A percentile compares a stretch with the other conserved stretches of the same genome.
Conservation (phyloP, 1,140 invertebrate species). For the Centruroides sculpturatus region DNA sequence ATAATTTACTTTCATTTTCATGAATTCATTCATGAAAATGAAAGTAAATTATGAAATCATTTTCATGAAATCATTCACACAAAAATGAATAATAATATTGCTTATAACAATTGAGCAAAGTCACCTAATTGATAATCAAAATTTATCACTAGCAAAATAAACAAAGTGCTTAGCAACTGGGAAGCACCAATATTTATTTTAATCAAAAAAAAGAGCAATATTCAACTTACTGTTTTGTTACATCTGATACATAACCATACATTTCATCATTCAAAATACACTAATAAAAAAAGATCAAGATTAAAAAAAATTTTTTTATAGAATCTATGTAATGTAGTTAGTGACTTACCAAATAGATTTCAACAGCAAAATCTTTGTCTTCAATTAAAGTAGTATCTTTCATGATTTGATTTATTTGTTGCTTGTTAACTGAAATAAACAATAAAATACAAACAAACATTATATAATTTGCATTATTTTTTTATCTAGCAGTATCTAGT, state of each 20-base stretch:
- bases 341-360: constrained; percentile 53
- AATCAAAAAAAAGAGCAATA: constrained; percentile 12
- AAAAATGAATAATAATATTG: too few species aligned
- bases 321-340: background rate
- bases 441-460: constrained; percentile 15
- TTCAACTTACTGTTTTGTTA: constrained; percentile 47
- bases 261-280: constrained; percentile 55
- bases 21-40: too few species aligned
- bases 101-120: too few species aligned
- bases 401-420: constrained; percentile 40
- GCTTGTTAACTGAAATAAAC: constrained; percentile 21
- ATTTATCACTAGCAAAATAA: too few species aligned
- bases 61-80: too few species aligned
- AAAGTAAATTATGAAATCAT: too few species aligned
- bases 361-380: constrained; percentile 51
- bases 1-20: too few species aligned
- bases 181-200: background rate
- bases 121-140: too few species aligned
- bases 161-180: background rate
- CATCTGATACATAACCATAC: constrained; percentile 59
- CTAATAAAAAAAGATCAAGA: constrained; percentile 21
- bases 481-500: too few species aligned
- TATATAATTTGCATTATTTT: background rate
- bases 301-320: constrained; percentile 13
- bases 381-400: constrained; percentile 54